These are phyloP conservation scores for Acrobeloides nanus DNA, from an alignment of 2,888 invertebrate species.

Conservation along the genomic window DNA sequence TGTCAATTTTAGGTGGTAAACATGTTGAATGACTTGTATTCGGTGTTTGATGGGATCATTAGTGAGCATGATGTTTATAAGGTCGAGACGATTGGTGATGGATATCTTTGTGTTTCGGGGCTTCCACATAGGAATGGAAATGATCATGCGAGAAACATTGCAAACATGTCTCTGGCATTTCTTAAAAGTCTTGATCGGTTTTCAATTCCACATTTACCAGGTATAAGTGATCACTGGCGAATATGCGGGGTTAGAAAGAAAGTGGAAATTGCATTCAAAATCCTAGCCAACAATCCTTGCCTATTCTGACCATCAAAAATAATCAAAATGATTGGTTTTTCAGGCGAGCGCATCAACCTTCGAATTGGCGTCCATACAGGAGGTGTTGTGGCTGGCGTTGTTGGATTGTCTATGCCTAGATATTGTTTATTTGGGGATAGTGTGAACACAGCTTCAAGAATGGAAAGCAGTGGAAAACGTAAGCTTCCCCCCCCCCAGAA, in stretches of 20 bases:
- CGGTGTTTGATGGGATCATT: conserved; percentile 44
- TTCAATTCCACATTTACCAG: conserved; percentile 38
- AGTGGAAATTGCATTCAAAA: too few species aligned
- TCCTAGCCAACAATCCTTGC: too few species aligned
- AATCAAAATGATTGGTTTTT: conserved; percentile 37
- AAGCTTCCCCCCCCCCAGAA: background rate
- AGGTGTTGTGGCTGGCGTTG: conserved; percentile 36
- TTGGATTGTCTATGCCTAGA: conserved; percentile 39
- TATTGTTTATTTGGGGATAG: conserved; percentile 40
- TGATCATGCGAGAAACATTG: conserved; percentile 36
- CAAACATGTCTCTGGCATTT: conserved; percentile 36
- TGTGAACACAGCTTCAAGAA: conserved; percentile 42
- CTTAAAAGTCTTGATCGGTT: conserved; percentile 16
- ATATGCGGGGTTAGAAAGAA: too few species aligned
- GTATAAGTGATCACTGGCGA: too few species aligned
- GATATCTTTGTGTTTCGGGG: conserved; percentile 43
- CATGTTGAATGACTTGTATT: conserved; percentile 48
- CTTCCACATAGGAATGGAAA: conserved; percentile 42
- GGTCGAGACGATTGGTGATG: conserved; percentile 48
- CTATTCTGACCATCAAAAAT: conserved; percentile 22
- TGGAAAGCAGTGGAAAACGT: conserved; percentile 46
- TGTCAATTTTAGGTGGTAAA: too few species aligned
- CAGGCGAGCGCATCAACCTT: conserved; percentile 33
- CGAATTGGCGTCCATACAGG: conserved; percentile 30
- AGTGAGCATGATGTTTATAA: conserved; percentile 48